Base-by-base conservation (phyloP, 2,113 vertebrate species). In the Brienomyrus longianalis region DNA sequence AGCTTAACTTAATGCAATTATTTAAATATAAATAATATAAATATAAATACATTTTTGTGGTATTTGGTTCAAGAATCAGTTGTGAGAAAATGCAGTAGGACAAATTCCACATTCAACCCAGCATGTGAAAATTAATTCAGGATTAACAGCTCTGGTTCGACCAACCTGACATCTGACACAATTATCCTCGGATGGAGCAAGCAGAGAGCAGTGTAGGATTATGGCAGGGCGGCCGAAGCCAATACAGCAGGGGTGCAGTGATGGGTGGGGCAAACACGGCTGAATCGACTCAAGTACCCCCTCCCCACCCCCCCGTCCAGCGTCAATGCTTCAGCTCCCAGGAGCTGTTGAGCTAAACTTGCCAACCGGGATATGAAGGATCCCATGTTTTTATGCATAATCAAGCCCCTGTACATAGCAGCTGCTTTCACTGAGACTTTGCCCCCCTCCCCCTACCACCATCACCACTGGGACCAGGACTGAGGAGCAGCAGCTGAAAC, bases 341-440 rank as follows among this genome's bases (percentile, higher is more conserved):
- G 39, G 13, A 77, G 70, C 13, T 5, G 17, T 39, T 5, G 15
- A 80, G 74, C 35, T 80, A 35, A 35, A 80, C 74, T 31, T 70
- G n/a, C 27, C 27, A 31, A 35, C 15, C 1, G 10, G 74, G 4
- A 8, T 80, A 6, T 43, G 74, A 39, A 19, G 35, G 74, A 15
- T 80, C 35, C 17, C 2, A 0, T 43, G 15, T 43, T 17, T 80
- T 43, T 6, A 39, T 0, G 31, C 74, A 80, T 80, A 80, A 43
- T 45, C 52, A 45, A 23, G 56, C 31, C 52, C 2, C 39, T 39
- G 51, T 35, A 87, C 9, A 19, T 39, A 50, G 52, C 86, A 83
- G 80, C 86, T 87, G 86, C 51, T 87, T 87, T 21, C 39, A 45
- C 31, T 39, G 52, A 15, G 52, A 87, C 51, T 70, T 70, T 88